phyloP scores from a whole-genome alignment of 1,140 invertebrate genomes.

The Papilio aristodemus region DNA sequence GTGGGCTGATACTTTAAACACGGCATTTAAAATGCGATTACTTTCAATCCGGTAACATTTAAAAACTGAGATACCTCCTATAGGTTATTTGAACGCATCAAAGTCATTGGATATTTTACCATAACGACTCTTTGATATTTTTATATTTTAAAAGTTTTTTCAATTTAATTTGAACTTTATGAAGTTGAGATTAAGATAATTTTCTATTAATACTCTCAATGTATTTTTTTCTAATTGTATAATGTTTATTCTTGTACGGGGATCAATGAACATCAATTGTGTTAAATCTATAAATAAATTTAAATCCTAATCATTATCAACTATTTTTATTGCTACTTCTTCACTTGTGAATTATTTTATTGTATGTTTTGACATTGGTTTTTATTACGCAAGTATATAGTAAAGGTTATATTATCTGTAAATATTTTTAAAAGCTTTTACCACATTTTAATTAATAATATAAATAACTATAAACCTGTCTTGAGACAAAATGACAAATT shows the following conservation, averaged over 20 bases:
- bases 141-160: constrained; percentile 8
- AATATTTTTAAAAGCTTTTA: background rate
- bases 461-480: too few relatives aligned
- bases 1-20: constrained; percentile 31
- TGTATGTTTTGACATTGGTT: constrained; percentile 5
- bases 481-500: too few relatives aligned
- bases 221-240: constrained; percentile 15
- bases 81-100: constrained; percentile 46
- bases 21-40: constrained; percentile 33
- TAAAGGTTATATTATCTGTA: background rate
- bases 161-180: constrained; percentile 48
- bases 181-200: constrained; percentile 17
- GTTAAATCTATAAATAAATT: constrained; percentile 26
- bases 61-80: constrained; percentile 53
- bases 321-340: constrained; percentile 24
- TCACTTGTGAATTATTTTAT: constrained; percentile 6
- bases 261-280: constrained; percentile 19
- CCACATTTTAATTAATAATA: background rate
- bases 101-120: constrained; percentile 54
- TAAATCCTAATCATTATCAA: constrained; percentile 24
- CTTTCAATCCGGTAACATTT: constrained; percentile 42
- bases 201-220: background rate
- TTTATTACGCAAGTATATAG: background rate
- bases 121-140: constrained; percentile 43
- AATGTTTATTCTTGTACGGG: constrained; percentile 8